phyloP scores from a whole-genome alignment of 2,113 vertebrate species.

The Leptobrachium leishanense region DNA sequence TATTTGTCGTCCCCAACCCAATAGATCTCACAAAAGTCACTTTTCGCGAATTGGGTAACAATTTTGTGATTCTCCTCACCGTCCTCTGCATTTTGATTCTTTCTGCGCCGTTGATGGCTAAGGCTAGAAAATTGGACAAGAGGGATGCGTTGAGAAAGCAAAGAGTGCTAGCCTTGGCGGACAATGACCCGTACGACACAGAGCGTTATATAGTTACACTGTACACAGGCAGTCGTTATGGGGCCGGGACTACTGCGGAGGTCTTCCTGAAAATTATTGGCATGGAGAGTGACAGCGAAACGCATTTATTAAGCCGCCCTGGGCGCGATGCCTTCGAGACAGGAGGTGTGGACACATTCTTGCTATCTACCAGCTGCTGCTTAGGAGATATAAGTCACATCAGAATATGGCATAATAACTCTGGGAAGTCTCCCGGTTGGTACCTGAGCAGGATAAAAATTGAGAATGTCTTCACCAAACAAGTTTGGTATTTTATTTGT shows the following conservation, averaged over 20 bases:
- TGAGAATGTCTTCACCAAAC: slow-evolving; percentile 55
- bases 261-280: slow-evolving; percentile 65
- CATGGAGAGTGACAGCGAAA: not conserved
- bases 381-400: slow-evolving; percentile 63
- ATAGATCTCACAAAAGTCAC: slow-evolving; percentile 50
- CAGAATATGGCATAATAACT: slow-evolving; percentile 62
- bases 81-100: slow-evolving; percentile 50
- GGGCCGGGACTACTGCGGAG: slow-evolving; percentile 59
- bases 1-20: slow-evolving; percentile 57
- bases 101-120: slow-evolving; percentile 57
- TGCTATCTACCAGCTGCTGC: slow-evolving; percentile 56
- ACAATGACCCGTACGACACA: slow-evolving; percentile 65
- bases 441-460: slow-evolving; percentile 69
- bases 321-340: slow-evolving; percentile 49
- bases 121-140: slow-evolving; percentile 60
- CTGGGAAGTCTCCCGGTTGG: slow-evolving; percentile 58
- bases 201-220: slow-evolving; percentile 63
- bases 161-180: slow-evolving; percentile 55
- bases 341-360: slow-evolving; percentile 60
- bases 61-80: slow-evolving; percentile 55
- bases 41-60: slow-evolving; percentile 50
- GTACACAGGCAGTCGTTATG: slow-evolving; percentile 65
- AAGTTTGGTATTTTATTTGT: slow-evolving; percentile 67
- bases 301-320: slow-evolving; percentile 61
- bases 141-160: slow-evolving; percentile 53